Evolutionary conservation across 2,113 vertebrate genomes (phyloP), one percentile per base, ranked within the genome.

Genomic region (Maccullochella peelii): DNA sequence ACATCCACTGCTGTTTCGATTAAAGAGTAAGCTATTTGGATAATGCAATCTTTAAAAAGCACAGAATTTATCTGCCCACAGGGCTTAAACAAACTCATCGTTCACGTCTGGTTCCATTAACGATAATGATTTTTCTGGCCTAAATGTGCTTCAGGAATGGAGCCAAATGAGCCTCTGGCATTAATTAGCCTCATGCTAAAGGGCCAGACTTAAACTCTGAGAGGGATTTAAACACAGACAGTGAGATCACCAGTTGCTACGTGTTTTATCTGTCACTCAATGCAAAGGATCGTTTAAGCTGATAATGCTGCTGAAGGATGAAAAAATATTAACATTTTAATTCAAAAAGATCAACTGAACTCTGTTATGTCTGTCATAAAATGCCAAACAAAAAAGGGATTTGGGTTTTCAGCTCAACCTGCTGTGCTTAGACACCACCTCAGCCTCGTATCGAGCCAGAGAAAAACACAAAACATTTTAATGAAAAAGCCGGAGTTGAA

Each of bases 161-260:
- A 83, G 80, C 84, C 83, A 80, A 66, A 73, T 16, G 42, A 3
- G 69, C 36, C 14, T 50, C 5, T 65, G 36, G n/a, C 42, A 57
- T 79, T 79, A 84, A 82, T 81, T 63, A 75, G 50, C 63, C 30
- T 75, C 47, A 69, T 40, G 66, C 36, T 61, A 23, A 38, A 67
- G 49, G 36, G 9, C 12, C 62, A 61, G 47, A 40, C 8, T 33
- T 33, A 10, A 74, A 21, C 16, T 36, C 10, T 30, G n/a, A 63
- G 33, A 62, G 61, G 73, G 72, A 79, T 79, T 68, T 58, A 80
- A 85, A 78, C 42, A 62, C 42, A 77, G 54, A 49, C 1, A 21
- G 21, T 47, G 16, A 50, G 11, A 57, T 33, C 30, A 25, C 5
- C 9, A 68, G 16, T 1, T 58, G 10, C 5, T 23, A 1, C 27